These are phyloP conservation scores for Bolborhynchus lineola DNA, from an alignment of 2,113 vertebrate genomes.

Conservation along the genomic window DNA sequence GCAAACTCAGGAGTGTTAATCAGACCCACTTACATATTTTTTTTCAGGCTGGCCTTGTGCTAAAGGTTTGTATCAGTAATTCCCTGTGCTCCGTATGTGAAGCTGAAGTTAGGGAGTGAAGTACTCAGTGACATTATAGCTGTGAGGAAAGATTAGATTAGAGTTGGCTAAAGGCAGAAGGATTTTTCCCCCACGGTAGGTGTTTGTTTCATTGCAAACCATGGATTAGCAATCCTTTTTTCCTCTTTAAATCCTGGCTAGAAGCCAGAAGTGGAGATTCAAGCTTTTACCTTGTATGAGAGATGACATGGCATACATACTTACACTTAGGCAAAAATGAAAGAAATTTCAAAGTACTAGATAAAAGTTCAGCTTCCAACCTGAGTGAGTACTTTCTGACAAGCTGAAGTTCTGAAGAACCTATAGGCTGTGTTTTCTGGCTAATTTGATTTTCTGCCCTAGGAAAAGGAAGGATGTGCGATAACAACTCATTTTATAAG, in stretches of 20 bases:
- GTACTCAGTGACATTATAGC: conserved; percentile 11
- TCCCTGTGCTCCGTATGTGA: not conserved
- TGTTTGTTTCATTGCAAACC: conserved; percentile 50
- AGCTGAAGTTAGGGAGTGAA: conserved; percentile 24
- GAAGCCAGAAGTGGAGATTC: conserved; percentile 28
- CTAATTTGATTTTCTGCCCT: conserved; percentile 7
- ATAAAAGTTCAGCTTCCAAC: not conserved
- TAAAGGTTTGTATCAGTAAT: conserved; percentile 1
- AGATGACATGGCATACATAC: not conserved
- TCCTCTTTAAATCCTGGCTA: conserved; percentile 20
- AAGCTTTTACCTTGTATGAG: conserved; percentile 18
- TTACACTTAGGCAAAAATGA: not conserved
- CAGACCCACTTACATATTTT: not conserved
- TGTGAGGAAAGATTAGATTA: conserved; percentile 50
- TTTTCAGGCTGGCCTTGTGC: not conserved
- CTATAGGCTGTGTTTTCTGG: not conserved
- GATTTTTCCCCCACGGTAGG: conserved; percentile 18
- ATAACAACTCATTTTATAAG: not conserved
- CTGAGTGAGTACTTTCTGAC: not conserved
- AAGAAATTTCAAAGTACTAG: not conserved
- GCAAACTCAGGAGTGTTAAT: not conserved
- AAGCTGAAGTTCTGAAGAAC: conserved; percentile 55
- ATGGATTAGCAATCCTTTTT: conserved; percentile 34
- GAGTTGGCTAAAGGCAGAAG: conserved; percentile 46
- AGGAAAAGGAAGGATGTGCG: not conserved